Base-by-base conservation (phyloP, 2,113 vertebrate species). In the Sprattus sprattus region DNA sequence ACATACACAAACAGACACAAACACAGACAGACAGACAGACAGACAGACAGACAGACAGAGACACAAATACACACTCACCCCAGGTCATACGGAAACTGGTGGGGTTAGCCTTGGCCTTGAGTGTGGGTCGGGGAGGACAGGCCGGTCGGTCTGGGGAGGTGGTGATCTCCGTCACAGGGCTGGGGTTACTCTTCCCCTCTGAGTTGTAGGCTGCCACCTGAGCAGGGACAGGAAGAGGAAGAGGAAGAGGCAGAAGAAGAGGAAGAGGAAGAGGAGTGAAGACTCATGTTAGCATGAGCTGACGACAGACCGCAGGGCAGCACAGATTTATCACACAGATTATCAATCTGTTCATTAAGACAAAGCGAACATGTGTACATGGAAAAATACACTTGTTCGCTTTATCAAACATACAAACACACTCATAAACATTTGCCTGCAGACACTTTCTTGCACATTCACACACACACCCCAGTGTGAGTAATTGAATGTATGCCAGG, bases 141-240 rank as follows among this genome's bases (percentile, higher is more conserved):
- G 96, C 93, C 52, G 98, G 98, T 89, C 95, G 95, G 91, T 99
- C 98, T 83, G 98, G 97, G 87, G 94, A 95, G 3, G 98, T 99
- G 89, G 94, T 91, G 85, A 98, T 97, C 90, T 98, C 97, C 8
- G 96, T 95, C 83, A 96, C 94, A 88, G 96, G 96, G 92, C 98
- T 98, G 15, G 98, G 97, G 93, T 96, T 96, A 91, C 98, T 99
- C 92, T 97, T 99, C 50, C 98, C 98, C 95, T 99, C 98, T 0
- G 96, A 95, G 91, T 99, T 99, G 91, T 98, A 98, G 52, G 98
- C 98, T 88, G 95, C 95, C 92, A 99, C 97, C 98, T 99, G 90
- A 32, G 25, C 25, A 71, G 25, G 60, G 0, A 11, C 1, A 32
- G 28, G 64, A 71, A 7, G 64, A 71, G 28, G n/a, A 71, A 3